Percentiles rank a stretch among this genome's conserved stretches.
These are phyloP conservation scores for Apodemus sylvaticus DNA, from an alignment of 2,113 vertebrate species.

Conservation along the genomic window DNA sequence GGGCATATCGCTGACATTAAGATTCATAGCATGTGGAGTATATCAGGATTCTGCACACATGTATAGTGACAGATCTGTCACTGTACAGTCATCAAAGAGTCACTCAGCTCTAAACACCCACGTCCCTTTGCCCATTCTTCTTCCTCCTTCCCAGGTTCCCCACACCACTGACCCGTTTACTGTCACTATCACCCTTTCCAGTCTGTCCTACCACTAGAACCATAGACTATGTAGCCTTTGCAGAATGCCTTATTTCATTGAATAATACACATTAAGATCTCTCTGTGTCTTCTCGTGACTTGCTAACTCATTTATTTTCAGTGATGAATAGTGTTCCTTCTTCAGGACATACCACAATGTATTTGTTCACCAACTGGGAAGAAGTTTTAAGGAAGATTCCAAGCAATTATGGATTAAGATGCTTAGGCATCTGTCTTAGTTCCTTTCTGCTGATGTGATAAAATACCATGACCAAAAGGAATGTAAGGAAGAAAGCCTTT, in stretches of 20 bases:
- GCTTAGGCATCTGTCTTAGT: not conserved
- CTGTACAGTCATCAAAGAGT: not conserved
- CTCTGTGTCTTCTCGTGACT: not conserved
- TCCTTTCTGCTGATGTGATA: not conserved
- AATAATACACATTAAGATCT: not conserved
- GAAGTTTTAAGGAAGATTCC: not conserved
- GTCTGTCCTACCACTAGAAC: not conserved
- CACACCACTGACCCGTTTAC: not conserved
- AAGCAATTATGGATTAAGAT: not conserved
- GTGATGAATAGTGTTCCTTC: not conserved
- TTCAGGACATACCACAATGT: not conserved
- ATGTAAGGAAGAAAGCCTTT: not conserved
- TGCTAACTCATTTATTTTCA: not conserved
- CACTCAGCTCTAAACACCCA: not conserved
- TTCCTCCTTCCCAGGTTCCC: not conserved
- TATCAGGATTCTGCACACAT: not conserved
- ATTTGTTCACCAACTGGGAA: not conserved
- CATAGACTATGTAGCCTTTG: not conserved
- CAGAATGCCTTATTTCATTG: not conserved
- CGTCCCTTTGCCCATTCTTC: no score
- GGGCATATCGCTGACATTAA: not conserved
- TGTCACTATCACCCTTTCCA: not conserved
- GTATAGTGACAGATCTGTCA: not conserved
- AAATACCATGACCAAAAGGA: not conserved
- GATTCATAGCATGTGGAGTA: not conserved